phyloP scores from a whole-genome alignment of 1,140 invertebrate species.

The Saccostrea cuccullata region DNA sequence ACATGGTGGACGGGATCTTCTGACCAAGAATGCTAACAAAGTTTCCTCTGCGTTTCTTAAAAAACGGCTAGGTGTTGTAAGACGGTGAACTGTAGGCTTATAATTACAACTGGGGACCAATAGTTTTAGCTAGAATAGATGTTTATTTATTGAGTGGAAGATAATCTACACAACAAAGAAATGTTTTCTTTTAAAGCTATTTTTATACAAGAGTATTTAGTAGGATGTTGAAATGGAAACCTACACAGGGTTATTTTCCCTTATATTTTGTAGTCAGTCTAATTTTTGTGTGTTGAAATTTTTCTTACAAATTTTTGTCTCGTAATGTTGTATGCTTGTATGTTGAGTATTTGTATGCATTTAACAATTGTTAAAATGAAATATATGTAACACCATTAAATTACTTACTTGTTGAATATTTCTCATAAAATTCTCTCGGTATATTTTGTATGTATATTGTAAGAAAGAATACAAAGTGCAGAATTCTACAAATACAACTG shows the following conservation, averaged over 20 bases:
- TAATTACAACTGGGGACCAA: slow-evolving; percentile 5
- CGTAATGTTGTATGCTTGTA: background rate
- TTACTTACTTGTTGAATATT: background rate
- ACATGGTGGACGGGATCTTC: slow-evolving; percentile 70
- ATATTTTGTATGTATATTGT: no score
- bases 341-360: slow-evolving; percentile 7
- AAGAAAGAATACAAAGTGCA: no score
- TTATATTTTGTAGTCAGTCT: background rate
- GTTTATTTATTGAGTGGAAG: slow-evolving; percentile 26
- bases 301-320: background rate
- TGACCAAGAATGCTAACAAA: slow-evolving; percentile 70
- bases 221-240: background rate
- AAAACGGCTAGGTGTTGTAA: slow-evolving; percentile 72
- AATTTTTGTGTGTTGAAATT: background rate
- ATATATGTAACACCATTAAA: background rate
- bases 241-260: background rate
- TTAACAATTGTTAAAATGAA: background rate
- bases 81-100: slow-evolving; percentile 39
- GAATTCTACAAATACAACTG: no score
- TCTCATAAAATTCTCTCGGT: no score
- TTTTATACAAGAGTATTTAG: background rate
- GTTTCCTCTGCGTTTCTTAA: slow-evolving; percentile 75
- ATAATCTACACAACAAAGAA: background rate
- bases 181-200: background rate
- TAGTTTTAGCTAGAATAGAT: slow-evolving; percentile 14